phyloP scores from a whole-genome alignment of 2,888 invertebrate genomes.

The Cheilosia urbana region DNA sequence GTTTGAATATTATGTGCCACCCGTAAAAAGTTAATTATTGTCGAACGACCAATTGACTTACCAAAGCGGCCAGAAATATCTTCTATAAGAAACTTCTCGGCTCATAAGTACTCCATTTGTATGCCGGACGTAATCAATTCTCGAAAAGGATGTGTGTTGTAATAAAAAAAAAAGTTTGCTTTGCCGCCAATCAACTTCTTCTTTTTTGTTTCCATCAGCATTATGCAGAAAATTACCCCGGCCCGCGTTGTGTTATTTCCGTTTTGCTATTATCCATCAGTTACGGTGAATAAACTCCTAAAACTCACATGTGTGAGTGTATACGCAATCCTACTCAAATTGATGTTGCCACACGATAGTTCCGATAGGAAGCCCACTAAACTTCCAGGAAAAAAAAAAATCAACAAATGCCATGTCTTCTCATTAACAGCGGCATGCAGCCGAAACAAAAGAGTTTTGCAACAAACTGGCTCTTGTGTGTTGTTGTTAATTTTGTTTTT shows the following conservation, averaged over 20 bases:
- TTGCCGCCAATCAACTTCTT: background rate
- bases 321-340: constrained; percentile 5
- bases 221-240: constrained; percentile 17
- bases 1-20: background rate
- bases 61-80: background rate
- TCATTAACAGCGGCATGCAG: constrained; percentile 32
- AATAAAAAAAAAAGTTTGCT: background rate
- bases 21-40: background rate
- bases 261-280: constrained; percentile 58
- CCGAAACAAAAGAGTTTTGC: constrained; percentile 57
- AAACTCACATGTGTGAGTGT: background rate
- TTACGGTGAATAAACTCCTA: constrained; percentile 50
- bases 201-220: background rate
- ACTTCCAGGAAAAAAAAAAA: constrained; percentile 54
- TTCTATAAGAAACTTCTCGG: constrained; percentile 2
- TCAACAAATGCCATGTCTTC: constrained; percentile 15
- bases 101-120: constrained; percentile 6
- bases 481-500: background rate
- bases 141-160: constrained; percentile 6
- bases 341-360: constrained; percentile 43
- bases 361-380: constrained; percentile 66
- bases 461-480: constrained; percentile 43
- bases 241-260: constrained; percentile 46
- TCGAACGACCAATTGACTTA: background rate
- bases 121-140: background rate